These are phyloP conservation scores for Meloidogyne floridensis DNA, from an alignment of 1,140 invertebrate species.

Conservation along the genomic window DNA sequence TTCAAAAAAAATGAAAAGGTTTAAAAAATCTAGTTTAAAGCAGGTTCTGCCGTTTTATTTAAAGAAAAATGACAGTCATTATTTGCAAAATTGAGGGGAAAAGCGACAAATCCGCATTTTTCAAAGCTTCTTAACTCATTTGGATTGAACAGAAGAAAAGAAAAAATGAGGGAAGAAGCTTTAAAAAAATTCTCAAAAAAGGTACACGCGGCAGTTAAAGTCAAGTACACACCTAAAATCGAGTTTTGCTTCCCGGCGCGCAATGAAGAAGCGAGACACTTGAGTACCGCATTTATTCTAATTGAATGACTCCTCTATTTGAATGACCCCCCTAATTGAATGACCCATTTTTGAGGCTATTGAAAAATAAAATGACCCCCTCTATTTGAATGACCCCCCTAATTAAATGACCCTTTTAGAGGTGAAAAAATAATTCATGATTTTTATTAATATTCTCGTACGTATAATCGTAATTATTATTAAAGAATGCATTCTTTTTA, in stretches of 20 bases:
- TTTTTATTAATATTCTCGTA: no score
- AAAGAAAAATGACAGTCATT: neutral
- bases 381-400: no score
- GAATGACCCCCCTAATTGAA: no score
- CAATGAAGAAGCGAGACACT: neutral
- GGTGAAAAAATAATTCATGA: no score
- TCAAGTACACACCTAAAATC: neutral
- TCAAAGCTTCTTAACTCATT: slow-evolving; percentile 1
- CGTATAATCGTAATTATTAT: no score
- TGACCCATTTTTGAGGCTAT: no score
- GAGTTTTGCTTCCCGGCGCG: neutral
- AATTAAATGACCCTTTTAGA: no score
- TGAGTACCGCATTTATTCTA: no score
- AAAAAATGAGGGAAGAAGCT: neutral
- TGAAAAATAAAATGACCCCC: no score
- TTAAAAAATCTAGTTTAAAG: neutral
- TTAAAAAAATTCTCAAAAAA: neutral
- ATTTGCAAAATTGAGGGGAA: neutral
- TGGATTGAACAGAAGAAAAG: neutral
- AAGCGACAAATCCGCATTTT: neutral
- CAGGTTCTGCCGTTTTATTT: neutral
- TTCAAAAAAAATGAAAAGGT: neutral
- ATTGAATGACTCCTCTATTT: no score
- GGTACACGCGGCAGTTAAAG: neutral
- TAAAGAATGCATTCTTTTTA: no score